These are phyloP conservation scores for Bombyx huttoni DNA, from an alignment of 2,888 invertebrate genomes.

Conservation along the genomic window DNA sequence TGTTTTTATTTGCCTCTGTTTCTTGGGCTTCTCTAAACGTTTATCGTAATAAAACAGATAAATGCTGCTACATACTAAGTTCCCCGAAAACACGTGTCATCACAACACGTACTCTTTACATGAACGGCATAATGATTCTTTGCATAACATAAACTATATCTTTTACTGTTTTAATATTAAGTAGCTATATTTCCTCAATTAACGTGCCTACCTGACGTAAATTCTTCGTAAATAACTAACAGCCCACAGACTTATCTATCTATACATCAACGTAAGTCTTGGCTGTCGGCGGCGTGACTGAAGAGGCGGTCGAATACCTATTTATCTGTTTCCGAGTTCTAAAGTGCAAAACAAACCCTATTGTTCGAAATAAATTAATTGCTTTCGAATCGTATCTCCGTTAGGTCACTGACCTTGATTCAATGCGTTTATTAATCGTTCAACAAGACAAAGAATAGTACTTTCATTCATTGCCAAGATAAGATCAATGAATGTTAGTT, in stretches of 20 bases:
- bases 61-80: neutral
- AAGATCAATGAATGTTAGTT: neutral
- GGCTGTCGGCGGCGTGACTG: constrained; percentile 45
- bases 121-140: too few species aligned
- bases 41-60: neutral
- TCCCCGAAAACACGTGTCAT: too few species aligned
- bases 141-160: too few species aligned
- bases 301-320: constrained; percentile 35
- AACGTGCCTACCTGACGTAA: constrained; percentile 18
- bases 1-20: constrained; percentile 32
- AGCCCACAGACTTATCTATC: constrained; percentile 42
- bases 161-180: too few species aligned
- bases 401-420: neutral
- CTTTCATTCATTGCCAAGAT: neutral
- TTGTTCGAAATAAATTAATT: constrained; percentile 33
- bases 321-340: constrained; percentile 32
- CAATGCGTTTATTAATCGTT: neutral
- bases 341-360: neutral
- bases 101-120: too few species aligned
- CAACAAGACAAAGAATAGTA: neutral
- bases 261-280: constrained; percentile 52
- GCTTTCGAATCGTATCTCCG: constrained; percentile 8
- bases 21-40: neutral
- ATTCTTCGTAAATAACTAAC: constrained; percentile 42
- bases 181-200: neutral